Base-by-base conservation (phyloP, 1,140 invertebrate genomes). In the Chlorops oryzae region DNA sequence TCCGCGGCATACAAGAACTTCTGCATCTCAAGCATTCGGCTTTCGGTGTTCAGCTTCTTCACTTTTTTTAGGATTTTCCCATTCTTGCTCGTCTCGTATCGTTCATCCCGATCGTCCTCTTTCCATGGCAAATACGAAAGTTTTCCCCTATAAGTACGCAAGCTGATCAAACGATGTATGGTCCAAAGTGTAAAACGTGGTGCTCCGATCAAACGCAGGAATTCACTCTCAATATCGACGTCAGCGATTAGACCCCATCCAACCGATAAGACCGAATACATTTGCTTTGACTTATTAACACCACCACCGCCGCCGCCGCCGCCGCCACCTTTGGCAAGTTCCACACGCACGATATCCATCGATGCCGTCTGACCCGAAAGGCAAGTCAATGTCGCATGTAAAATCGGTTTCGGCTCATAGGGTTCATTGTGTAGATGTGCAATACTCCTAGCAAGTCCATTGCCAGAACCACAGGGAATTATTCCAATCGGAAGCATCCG, bases 171-270 rank as follows among this genome's bases (percentile, higher is more conserved):
- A 50, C 92, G 78, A 12, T 86, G 86, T 22, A 97, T 66, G 41
- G 89, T 88, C 86, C 92, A 96, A 1, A 98, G 63, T 0, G 90
- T 88, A 65, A 98, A 98, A 40, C 95, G 78, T 48, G 90, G 86
- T 18, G 88, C 87, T 10, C 95, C 95, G 48, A 98, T 83, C 0
- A 82, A 81, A 39, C 95, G 78, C 42, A 96, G 76, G 45, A 86
- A 81, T 74, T 98, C 95, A 73, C 93, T 97, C 71, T 98, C 94
- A 54, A 96, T 95, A 72, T 98, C 95, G 59, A 98, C 92, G 72
- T 98, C 95, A 1, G 93, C 86, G n/a, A 98, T 77, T 1, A 98
- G 73, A 1, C 94, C 95, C 92, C 93, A 97, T 25, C 92, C 91
- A 21, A 96, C 79, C 1, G 92, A 96, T 17, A 98, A 75, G 66